Base-by-base conservation (phyloP, 2,113 vertebrate species). In the Pelobates fuscus region DNA sequence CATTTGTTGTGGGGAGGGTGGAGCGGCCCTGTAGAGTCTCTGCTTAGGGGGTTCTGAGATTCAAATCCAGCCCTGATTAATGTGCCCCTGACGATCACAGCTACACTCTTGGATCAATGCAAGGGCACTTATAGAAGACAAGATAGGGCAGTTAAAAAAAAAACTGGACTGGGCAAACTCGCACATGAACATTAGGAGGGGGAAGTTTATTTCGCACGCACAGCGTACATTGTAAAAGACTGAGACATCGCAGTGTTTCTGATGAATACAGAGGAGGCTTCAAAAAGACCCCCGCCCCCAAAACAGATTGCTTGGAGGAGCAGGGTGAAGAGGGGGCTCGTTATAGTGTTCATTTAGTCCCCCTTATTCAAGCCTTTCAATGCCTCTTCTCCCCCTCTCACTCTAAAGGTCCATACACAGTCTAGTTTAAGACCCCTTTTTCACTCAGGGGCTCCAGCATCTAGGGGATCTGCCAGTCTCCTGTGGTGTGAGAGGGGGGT, bases 191-290 rank as follows among this genome's bases (percentile, higher is more conserved):
- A 24, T 61, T 49, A 26, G 55, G 46, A 73, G 54, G 72, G 72
- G 72, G 43, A 37, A 68, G 73, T 77, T 68, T 68, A 77, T 77
- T 62, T 77, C 65, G 73, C 73, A 77, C 73, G 73, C 73, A 77
- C 73, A 77, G 73, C 73, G 73, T 77, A 77, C 73, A 77, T 77
- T 68, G 64, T 77, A 77, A 67, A 67, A 77, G 64, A 77, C 72
- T 67, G 73, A 68, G 73, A 64, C 64, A 54, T 68, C 65, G 73
- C 73, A 77, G 73, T 77, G 72, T 60, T 76, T 76, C 72, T 60
- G 55, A 68, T 77, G 64, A 68, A 77, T 77, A 61, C 65, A 77
- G 64, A 68, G 65, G 65, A 61, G 72, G 72, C 72, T 76, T 76
- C 29, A 60, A 59, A 67, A 29, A 59, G 59, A 30, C 64, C 62